Evolutionary conservation across 2,113 vertebrate species (phyloP), one percentile per base, ranked within the genome.

Genomic region (Pogonocichla stellata): DNA sequence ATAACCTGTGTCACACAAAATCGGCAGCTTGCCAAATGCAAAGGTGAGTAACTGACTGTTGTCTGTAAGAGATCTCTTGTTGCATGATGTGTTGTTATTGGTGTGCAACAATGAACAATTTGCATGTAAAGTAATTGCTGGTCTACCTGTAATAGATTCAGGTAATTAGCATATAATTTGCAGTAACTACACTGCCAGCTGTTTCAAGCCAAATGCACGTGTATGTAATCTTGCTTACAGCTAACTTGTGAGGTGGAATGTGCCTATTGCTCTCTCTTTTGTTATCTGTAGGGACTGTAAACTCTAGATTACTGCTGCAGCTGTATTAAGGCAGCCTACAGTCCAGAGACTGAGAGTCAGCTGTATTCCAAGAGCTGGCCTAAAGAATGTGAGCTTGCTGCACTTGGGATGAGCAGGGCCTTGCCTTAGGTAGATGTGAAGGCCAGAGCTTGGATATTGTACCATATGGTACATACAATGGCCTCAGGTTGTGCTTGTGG

Each of bases 11-110:
- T 94, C 97, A 80, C 4, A n/a, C 91, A 12, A 97, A 92, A 31
- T 96, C 99, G 0, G 99, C 98, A 31, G 99, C 98, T 3, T 99
- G 99, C 92, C 99, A 99, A 93, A 97, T 98, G 2, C 95, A 75
- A 43, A 97, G 95, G 99, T 98, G 92, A 98, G 97, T 97, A 14
- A 13, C 54, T 56, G 38, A 29, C 43, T 40, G 9, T 73, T 82
- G 50, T 69, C 67, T 77, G 8, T 77, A 50, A 43, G 29, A 85
- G 60, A 14, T 78, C 23, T 70, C n/a, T 43, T 67, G 31, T 88
- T 86, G 29, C 8, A 2, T 54, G 34, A 29, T 82, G 8, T 40
- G 13, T 50, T 70, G 33, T 70, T 72, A 42, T 70, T 16, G 70
- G 8, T 48, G 15, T 67, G 60, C 43, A 83, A 34, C 43, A 84